Evolutionary conservation across 2,888 invertebrate species (phyloP).

Genomic region (Phortica okadai): DNA sequence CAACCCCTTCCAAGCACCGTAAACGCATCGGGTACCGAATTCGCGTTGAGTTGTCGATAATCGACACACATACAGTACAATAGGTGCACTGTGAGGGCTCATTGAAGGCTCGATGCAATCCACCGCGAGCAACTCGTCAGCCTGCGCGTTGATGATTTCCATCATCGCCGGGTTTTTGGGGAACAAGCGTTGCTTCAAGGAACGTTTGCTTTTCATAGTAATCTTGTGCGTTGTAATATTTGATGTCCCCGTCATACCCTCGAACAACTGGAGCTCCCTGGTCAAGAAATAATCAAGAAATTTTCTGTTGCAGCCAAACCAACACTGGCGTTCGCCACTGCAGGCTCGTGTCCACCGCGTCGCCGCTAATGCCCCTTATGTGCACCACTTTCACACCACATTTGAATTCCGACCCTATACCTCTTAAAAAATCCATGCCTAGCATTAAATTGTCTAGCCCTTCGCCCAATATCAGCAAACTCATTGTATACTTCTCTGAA

Average conservation of each 20-base stretch:
- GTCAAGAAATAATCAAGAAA: too few species aligned
- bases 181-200: not conserved
- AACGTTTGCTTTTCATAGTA: not conserved
- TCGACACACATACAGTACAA: slow-evolving; percentile 18
- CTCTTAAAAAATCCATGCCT: too few species aligned
- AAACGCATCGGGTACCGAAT: slow-evolving; percentile 18
- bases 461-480: too few species aligned
- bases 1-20: not conserved
- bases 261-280: too few species aligned
- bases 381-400: too few species aligned
- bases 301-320: too few species aligned
- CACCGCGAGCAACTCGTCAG: not conserved
- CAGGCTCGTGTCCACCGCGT: too few species aligned
- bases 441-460: too few species aligned
- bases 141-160: not conserved
- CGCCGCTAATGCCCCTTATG: too few species aligned
- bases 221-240: not conserved
- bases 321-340: too few species aligned
- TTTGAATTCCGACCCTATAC: too few species aligned
- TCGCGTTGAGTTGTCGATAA: slow-evolving; percentile 27
- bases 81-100: not conserved
- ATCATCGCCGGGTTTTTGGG: not conserved
- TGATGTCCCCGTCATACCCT: not conserved
- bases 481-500: too few species aligned
- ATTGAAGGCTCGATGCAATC: not conserved